Conservation (phyloP, 2,888 invertebrate species). For the Prostheceraeus crozeri region DNA sequence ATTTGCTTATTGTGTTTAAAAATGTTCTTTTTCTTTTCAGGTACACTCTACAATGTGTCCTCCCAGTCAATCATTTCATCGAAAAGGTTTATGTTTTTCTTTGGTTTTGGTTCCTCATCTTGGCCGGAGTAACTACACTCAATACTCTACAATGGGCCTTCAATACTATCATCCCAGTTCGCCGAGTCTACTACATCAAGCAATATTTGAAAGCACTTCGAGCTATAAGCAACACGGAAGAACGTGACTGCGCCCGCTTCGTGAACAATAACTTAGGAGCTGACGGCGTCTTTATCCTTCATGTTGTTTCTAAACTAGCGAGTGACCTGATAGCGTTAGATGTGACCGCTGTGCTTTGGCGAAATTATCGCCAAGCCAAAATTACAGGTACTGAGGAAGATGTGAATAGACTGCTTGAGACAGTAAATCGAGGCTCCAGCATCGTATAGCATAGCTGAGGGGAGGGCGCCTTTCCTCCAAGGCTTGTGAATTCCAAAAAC, state of each 20-base stretch:
- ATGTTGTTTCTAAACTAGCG: conserved; percentile 45
- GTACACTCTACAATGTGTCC: conserved; percentile 39
- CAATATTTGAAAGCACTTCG: conserved; percentile 58
- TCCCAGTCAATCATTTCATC: conserved; percentile 38
- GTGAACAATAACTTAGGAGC: conserved; percentile 53
- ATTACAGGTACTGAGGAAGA: conserved; percentile 38
- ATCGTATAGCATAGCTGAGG: conserved; percentile 35
- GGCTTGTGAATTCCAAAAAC: not conserved
- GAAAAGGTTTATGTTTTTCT: conserved; percentile 54
- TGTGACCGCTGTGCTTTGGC: conserved; percentile 45
- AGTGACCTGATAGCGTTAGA: conserved; percentile 45
- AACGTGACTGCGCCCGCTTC: conserved; percentile 52
- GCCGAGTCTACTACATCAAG: conserved; percentile 53
- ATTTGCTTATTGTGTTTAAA: too few relatives aligned
- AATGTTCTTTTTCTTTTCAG: conserved; percentile 32
- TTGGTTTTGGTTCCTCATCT: conserved; percentile 56
- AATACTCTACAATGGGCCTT: conserved; percentile 51
- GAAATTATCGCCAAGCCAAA: conserved; percentile 45
- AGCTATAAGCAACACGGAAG: conserved; percentile 51
- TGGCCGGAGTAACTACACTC: conserved; percentile 48
- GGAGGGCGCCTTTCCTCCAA: not conserved
- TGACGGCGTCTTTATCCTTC: conserved; percentile 54
- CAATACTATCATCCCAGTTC: conserved; percentile 44
- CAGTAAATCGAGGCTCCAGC: conserved; percentile 39
- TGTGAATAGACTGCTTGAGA: conserved; percentile 36